Evolutionary conservation across 1,140 invertebrate species (phyloP), one percentile per base, ranked within the genome.

Genomic region (Pseudomyrmex cubaensis): DNA sequence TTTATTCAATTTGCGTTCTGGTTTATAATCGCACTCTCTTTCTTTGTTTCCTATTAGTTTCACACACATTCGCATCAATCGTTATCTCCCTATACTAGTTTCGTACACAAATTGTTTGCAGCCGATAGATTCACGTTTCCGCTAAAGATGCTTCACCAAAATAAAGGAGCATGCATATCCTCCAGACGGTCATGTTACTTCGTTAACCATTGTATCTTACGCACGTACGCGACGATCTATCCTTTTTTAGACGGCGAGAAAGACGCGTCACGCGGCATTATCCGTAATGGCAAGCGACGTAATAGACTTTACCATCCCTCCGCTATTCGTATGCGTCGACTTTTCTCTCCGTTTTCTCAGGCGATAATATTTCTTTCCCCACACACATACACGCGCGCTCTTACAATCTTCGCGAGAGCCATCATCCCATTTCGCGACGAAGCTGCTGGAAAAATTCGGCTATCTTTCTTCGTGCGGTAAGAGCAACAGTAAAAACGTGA

Each of bases 211-310:
- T 17, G 57, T 57, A 20, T 17, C 56, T n/a, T 22, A 48, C 59
- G 2, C 15, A 22, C 13, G 50, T 52, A 70, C 48, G 48, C 61
- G 52, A 80, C 66, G 44, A 73, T 61, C 35, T 25, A 13, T 54
- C 44, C 66, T 61, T 67, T 67, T 35, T 17, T 15, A 20, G 25
- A 73, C 48, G 78, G 64, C 48, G 35, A 35, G 5, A 35, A 35
- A 73, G 83, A 77, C 84, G 72, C 69, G 66, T 54, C 62, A 20
- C 63, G 63, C 35, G 56, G 15, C 50, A 63, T 82, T 82, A 67
- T 69, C 70, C 52, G 9, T 69, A 63, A 70, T 57, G 56, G 25
- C 78, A 75, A 17, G 15, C 75, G 50, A 20, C 44, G n/a, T 67
- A 76, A 77, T 52, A 44, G 69, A 82, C 83, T 59, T 72, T 69